Percentiles rank a stretch among this genome's conserved stretches.
Conservation (phyloP, 2,113 vertebrate genomes). For the Nesospiza acunhae region DNA sequence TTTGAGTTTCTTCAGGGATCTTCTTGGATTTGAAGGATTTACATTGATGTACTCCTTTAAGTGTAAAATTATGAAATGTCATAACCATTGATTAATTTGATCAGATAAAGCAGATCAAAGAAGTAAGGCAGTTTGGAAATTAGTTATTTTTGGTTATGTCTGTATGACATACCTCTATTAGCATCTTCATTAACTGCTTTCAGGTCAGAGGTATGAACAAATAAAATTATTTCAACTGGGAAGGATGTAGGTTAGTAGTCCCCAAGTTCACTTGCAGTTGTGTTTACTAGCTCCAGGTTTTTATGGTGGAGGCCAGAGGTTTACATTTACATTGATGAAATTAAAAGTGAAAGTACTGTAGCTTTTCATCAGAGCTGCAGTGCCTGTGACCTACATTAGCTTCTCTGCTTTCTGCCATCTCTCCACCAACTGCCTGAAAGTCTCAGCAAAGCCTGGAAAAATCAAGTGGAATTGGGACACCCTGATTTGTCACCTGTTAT, state of each 20-base stretch:
- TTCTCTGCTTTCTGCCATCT: neutral
- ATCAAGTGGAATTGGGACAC: neutral
- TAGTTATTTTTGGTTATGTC: neutral
- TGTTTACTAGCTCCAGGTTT: constrained; percentile 27
- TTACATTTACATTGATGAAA: constrained; percentile 13
- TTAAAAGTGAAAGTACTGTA: constrained; percentile 46
- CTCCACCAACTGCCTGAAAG: neutral
- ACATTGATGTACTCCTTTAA: accelerated
- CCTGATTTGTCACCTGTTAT: neutral
- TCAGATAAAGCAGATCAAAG: constrained; percentile 6
- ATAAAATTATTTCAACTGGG: neutral
- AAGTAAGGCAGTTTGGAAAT: neutral
- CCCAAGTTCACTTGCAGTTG: neutral
- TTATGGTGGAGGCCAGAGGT: neutral
- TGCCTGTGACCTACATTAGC: neutral
- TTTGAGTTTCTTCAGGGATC: neutral
- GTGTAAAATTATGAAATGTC: neutral
- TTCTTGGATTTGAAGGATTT: neutral
- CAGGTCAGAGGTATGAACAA: neutral
- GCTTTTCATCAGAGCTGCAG: neutral
- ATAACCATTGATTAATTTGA: neutral
- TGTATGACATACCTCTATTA: neutral
- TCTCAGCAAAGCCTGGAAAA: neutral
- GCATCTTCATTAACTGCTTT: neutral
- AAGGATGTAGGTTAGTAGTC: constrained; percentile 33